These are phyloP conservation scores for Hyles vespertilio DNA, from an alignment of 1,140 invertebrate species.

Conservation along the genomic window DNA sequence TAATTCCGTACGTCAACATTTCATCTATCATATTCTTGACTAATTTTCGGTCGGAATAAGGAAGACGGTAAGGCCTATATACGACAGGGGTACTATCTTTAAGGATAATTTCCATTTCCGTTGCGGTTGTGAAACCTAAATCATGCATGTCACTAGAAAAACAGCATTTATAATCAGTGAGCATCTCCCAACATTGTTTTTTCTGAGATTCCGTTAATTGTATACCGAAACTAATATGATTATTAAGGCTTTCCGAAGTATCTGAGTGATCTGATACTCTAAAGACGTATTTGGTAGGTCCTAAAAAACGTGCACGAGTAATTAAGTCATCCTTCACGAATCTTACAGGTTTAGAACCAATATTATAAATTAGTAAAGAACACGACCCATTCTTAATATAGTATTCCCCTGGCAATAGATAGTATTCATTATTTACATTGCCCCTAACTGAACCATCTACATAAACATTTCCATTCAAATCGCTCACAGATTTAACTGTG, in stretches of 20 bases:
- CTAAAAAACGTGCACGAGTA: conserved; percentile 11
- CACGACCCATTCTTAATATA: too few species aligned
- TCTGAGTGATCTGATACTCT: conserved; percentile 6
- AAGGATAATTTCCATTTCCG: conserved; percentile 22
- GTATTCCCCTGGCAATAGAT: too few species aligned
- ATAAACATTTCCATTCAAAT: too few species aligned
- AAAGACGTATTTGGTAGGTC: neutral
- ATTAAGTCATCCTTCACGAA: conserved; percentile 9
- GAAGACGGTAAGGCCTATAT: conserved; percentile 18
- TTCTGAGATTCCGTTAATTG: conserved; percentile 11
- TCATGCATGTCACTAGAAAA: conserved; percentile 18
- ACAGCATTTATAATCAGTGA: conserved; percentile 12
- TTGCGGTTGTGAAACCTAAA: conserved; percentile 17
- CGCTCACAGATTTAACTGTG: too few species aligned
- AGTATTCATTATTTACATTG: too few species aligned
- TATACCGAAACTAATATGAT: conserved; percentile 3
- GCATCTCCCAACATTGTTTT: neutral
- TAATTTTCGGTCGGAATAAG: conserved; percentile 8
- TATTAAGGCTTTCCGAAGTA: neutral
- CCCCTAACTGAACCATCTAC: too few species aligned
- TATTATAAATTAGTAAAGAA: too few species aligned
- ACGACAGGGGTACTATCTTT: conserved; percentile 11
- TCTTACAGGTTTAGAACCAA: too few species aligned
- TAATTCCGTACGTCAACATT: conserved; percentile 8
- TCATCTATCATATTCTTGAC: conserved; percentile 12